Evolutionary conservation across 2,113 vertebrate species (phyloP), one percentile per base, ranked within the genome.

Genomic region (Malurus elegans): DNA sequence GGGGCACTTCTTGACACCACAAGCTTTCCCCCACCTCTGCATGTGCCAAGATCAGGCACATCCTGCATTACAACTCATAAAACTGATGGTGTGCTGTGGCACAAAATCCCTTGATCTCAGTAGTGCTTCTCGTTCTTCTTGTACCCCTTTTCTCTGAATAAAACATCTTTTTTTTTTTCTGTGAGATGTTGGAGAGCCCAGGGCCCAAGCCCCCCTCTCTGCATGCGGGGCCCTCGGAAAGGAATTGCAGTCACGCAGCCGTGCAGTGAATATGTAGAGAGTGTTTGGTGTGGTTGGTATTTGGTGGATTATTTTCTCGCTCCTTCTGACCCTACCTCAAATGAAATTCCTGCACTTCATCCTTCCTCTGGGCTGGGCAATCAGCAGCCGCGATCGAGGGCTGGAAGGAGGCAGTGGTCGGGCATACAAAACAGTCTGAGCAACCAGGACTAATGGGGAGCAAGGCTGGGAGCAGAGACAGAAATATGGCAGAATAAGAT

Each of bases 271-370:
- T 91, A 57, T 61, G 40, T 58, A 50, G 70, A 51, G 74, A 70
- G 31, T 8, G n/a, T 23, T 95, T 74, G 2, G 4, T 18, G 80
- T 47, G 53, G 62, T 64, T 89, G 84, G 71, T 94, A 32, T 88
- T 95, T 95, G 51, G 73, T 88, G 81, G 80, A 90, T 95, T 94
- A 91, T 95, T 96, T 92, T 92, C 88, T 93, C 45, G 8, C 80
- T 95, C 93, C 78, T 90, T 18, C 86, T 85, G 92, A 85, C 88
- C 90, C 58, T 51, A 57, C 90, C 90, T 93, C 62, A 40, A 21
- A 86, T 94, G 88, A 88, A 94, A 96, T 87, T 72, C 90, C 79
- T 86, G 91, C 83, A 18, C 61, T 96, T 91, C 79, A 86, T 84
- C 94, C 7, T 85, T 80, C 56, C 93, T 95, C 89, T 57, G 88